phyloP scores from a whole-genome alignment of 2,797 vertebrate genomes.

The Balearica regulorum region DNA sequence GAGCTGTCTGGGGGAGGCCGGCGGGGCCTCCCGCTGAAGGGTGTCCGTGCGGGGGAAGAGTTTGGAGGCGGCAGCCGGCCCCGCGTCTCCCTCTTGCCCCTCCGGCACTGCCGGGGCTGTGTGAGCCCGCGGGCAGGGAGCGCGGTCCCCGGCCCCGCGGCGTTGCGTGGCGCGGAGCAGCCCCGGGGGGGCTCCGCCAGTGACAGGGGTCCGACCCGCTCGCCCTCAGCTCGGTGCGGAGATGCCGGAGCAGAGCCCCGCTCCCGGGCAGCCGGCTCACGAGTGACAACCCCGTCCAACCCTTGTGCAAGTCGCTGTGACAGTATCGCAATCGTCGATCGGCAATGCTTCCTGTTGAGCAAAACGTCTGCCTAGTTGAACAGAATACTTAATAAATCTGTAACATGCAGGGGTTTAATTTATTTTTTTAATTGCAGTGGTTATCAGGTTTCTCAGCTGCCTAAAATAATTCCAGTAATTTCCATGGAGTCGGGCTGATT shows the following conservation, averaged over 20 bases:
- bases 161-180: background rate
- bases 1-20: too few species aligned
- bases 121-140: background rate
- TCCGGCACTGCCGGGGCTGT: background rate
- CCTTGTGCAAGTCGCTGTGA: background rate
- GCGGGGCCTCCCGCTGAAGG: background rate
- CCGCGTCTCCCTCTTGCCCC: background rate
- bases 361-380: background rate
- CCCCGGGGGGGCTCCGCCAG: background rate
- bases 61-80: background rate
- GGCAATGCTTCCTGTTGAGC: background rate
- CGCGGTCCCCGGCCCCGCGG: too few species aligned
- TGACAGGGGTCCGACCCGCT: background rate
- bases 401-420: background rate
- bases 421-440: fast-evolving
- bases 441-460: background rate
- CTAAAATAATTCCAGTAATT: background rate
- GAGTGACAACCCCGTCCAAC: background rate
- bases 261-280: background rate
- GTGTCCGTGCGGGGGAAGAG: background rate
- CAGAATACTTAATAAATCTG: background rate
- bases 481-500: background rate
- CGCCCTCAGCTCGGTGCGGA: background rate
- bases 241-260: background rate
- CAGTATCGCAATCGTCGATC: background rate